Evolutionary conservation across 2,888 invertebrate genomes (phyloP).

Genomic region (Dichetophora obliterata): DNA sequence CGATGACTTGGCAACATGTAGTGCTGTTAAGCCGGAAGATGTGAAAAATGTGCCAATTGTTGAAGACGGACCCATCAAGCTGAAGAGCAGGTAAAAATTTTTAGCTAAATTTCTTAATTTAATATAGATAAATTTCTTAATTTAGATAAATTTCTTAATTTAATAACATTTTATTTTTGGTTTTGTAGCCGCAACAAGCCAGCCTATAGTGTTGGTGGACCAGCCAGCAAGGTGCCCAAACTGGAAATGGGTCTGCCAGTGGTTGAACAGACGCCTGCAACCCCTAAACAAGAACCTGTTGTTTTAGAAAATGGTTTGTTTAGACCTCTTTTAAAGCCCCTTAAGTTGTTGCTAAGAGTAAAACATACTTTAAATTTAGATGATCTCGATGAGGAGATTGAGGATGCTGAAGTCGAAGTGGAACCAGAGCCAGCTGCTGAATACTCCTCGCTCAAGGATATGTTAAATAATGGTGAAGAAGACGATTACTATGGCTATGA

Average conservation of each 20-base stretch:
- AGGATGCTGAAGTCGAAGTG: slow-evolving; percentile 68
- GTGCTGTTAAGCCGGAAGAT: slow-evolving; percentile 35
- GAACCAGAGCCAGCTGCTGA: slow-evolving; percentile 68
- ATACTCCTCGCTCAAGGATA: slow-evolving; percentile 72
- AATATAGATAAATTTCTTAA: no score
- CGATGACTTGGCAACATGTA: slow-evolving; percentile 38
- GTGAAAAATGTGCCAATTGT: slow-evolving; percentile 52
- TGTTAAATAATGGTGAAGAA: slow-evolving; percentile 76
- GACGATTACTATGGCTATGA: slow-evolving; percentile 79
- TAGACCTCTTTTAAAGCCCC: background rate
- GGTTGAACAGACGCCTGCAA: slow-evolving; percentile 46
- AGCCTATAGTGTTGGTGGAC: slow-evolving; percentile 58
- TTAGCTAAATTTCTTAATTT: no score
- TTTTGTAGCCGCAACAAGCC: slow-evolving; percentile 54
- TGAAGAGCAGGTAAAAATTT: slow-evolving; percentile 53
- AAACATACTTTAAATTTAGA: slow-evolving; percentile 51
- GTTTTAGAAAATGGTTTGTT: slow-evolving; percentile 58
- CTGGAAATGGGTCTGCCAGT: slow-evolving; percentile 61
- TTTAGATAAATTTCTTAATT: no score
- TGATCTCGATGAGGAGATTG: slow-evolving; percentile 58
- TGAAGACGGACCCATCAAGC: slow-evolving; percentile 55
- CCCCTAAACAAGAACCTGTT: slow-evolving; percentile 52
- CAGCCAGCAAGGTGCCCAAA: slow-evolving; percentile 59
- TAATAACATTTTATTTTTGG: background rate
- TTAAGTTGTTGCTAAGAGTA: background rate